phyloP scores from a whole-genome alignment of 2,113 vertebrate species.

The Alethe castanea region DNA sequence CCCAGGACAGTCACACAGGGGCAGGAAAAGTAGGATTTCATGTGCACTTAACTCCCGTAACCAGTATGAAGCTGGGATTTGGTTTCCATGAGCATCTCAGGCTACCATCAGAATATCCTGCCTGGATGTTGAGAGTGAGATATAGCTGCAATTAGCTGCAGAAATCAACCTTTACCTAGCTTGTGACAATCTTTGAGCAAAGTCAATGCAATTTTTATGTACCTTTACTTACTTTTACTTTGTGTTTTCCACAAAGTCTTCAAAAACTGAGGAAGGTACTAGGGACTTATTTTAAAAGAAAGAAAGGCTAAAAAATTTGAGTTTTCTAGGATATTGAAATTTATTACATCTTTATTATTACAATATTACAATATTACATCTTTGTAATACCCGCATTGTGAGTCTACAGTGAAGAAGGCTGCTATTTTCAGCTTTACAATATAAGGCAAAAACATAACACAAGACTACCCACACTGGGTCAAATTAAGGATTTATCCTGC shows the following conservation, averaged over 20 bases:
- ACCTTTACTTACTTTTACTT: background rate
- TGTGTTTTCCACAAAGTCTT: background rate
- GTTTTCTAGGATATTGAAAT: background rate
- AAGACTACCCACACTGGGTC: background rate
- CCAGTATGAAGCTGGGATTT: background rate
- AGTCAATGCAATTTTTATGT: background rate
- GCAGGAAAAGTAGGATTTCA: background rate
- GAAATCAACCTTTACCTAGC: background rate
- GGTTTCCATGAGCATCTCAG: rapidly evolving
- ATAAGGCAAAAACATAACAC: background rate
- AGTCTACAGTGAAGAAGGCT: background rate
- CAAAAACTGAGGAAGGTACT: background rate
- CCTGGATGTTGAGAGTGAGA: background rate
- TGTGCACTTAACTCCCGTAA: background rate
- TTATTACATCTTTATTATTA: background rate
- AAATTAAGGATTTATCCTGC: background rate
- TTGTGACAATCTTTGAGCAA: background rate
- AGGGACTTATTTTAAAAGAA: background rate
- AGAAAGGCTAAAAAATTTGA: background rate
- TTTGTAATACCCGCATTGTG: background rate
- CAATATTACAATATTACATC: background rate
- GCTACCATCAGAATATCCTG: background rate
- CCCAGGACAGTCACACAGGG: background rate
- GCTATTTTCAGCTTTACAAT: background rate
- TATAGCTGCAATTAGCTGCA: background rate